These are phyloP conservation scores for Phrynosoma blainvillii DNA, from an alignment of 2,113 vertebrate species.

Conservation along the genomic window DNA sequence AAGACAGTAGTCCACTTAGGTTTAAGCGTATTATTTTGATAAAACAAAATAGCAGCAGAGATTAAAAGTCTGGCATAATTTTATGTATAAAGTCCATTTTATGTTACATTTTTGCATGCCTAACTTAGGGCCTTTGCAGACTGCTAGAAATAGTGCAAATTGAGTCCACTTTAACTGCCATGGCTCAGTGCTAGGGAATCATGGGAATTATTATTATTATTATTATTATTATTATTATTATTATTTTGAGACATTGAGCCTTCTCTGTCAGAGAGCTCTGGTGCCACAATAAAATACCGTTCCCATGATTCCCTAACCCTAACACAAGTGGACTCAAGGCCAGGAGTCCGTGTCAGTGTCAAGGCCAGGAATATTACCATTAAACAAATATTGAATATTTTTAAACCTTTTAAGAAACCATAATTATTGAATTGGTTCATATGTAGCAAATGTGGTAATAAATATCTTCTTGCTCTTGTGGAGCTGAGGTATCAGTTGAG, in stretches of 20 bases:
- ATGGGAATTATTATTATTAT: too few relatives aligned
- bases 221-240: too few relatives aligned
- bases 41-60: constrained; percentile 45
- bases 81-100: constrained; percentile 51
- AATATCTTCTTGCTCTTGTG: constrained; percentile 53
- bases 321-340: too few relatives aligned
- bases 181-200: too few relatives aligned
- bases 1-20: constrained; percentile 20
- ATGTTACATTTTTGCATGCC: constrained; percentile 46
- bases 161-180: too few relatives aligned
- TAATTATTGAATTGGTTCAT: constrained; percentile 66
- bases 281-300: too few relatives aligned
- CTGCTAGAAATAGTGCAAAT: too few relatives aligned
- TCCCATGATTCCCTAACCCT: too few relatives aligned
- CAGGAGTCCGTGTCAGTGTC: too few relatives aligned
- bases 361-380: constrained; percentile 55
- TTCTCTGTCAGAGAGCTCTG: too few relatives aligned
- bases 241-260: too few relatives aligned
- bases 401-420: too few relatives aligned
- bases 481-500: constrained; percentile 72
- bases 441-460: constrained; percentile 63
- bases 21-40: constrained; percentile 48
- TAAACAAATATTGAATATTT: background rate
- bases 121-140: constrained; percentile 19
- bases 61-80: constrained; percentile 55